phyloP scores from a whole-genome alignment of 2,797 vertebrate genomes.

The Siniperca obscura region DNA sequence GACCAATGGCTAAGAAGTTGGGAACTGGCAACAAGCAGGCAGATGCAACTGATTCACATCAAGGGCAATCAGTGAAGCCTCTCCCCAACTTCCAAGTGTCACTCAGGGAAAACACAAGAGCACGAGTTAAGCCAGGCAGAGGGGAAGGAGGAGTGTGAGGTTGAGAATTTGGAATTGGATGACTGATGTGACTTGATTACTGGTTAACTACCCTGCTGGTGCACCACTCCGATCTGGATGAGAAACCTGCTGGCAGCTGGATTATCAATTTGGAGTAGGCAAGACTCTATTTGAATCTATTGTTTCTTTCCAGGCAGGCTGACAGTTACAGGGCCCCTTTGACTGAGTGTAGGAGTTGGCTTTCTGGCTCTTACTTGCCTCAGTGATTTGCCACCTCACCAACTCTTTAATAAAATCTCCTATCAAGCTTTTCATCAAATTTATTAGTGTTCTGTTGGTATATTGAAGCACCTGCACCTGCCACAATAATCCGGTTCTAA shows the following conservation, averaged over 20 bases:
- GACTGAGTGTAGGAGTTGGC: conserved; percentile 31
- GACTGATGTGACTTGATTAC: conserved; percentile 82
- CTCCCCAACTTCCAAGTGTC: conserved; percentile 70
- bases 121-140: conserved; percentile 58
- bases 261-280: conserved; percentile 73
- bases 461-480: conserved; percentile 42
- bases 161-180: conserved; percentile 74
- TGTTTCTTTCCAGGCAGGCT: conserved; percentile 60
- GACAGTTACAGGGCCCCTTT: conserved; percentile 42
- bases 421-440: conserved; percentile 56
- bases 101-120: conserved; percentile 67
- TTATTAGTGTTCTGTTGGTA: conserved; percentile 29
- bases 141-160: conserved; percentile 34
- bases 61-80: conserved; percentile 71
- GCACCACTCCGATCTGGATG: conserved; percentile 63
- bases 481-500: conserved; percentile 3
- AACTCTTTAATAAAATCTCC: conserved; percentile 54
- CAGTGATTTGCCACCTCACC: conserved; percentile 54
- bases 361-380: conserved; percentile 48
- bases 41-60: conserved; percentile 76
- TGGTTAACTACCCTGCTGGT: conserved; percentile 75
- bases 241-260: conserved; percentile 62
- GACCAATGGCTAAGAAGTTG: conserved; percentile 47
- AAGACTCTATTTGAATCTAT: conserved; percentile 66
- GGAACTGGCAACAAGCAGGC: conserved; percentile 64